A percentile compares a stretch with the other conserved stretches of the same genome.
These are phyloP conservation scores for Harpalus rubripes DNA, from an alignment of 2,888 invertebrate species.

Conservation along the genomic window DNA sequence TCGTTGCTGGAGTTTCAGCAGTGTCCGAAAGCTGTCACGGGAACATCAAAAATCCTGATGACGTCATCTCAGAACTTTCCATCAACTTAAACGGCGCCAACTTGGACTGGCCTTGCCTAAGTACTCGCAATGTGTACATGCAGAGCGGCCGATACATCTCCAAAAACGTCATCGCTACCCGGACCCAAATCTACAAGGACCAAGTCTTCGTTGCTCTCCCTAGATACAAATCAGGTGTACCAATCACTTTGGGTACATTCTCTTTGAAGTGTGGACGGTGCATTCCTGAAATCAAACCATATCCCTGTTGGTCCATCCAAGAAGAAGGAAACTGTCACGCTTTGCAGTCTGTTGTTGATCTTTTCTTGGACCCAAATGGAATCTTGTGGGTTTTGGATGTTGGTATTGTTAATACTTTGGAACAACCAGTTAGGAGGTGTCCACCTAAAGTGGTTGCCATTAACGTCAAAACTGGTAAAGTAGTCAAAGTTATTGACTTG, in stretches of 20 bases:
- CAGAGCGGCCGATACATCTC: slow-evolving; percentile 80
- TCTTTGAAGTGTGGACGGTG: slow-evolving; percentile 79
- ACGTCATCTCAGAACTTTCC: slow-evolving; percentile 73
- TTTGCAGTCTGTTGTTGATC: slow-evolving; percentile 85
- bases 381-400: slow-evolving; percentile 82
- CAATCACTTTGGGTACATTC: slow-evolving; percentile 81
- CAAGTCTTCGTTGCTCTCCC: slow-evolving; percentile 81
- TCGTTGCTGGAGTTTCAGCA: slow-evolving; percentile 68
- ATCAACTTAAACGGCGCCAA: slow-evolving; percentile 76
- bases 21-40: slow-evolving; percentile 34
- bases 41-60: slow-evolving; percentile 69
- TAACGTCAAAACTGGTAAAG: slow-evolving; percentile 80
- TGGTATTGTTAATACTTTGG: slow-evolving; percentile 81
- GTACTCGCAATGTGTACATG: slow-evolving; percentile 81
- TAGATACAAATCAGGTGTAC: slow-evolving; percentile 81
- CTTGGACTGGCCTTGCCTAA: slow-evolving; percentile 80
- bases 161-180: slow-evolving; percentile 82
- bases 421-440: slow-evolving; percentile 80
- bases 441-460: slow-evolving; percentile 82
- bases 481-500: slow-evolving; percentile 81
- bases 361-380: slow-evolving; percentile 81
- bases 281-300: slow-evolving; percentile 80
- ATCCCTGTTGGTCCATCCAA: slow-evolving; percentile 85
- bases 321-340: slow-evolving; percentile 85
- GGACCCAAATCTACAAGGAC: slow-evolving; percentile 81